Evolutionary conservation across 2,113 vertebrate species (phyloP), one percentile per base, ranked within the genome.

Genomic region (Alexandromys fortis): DNA sequence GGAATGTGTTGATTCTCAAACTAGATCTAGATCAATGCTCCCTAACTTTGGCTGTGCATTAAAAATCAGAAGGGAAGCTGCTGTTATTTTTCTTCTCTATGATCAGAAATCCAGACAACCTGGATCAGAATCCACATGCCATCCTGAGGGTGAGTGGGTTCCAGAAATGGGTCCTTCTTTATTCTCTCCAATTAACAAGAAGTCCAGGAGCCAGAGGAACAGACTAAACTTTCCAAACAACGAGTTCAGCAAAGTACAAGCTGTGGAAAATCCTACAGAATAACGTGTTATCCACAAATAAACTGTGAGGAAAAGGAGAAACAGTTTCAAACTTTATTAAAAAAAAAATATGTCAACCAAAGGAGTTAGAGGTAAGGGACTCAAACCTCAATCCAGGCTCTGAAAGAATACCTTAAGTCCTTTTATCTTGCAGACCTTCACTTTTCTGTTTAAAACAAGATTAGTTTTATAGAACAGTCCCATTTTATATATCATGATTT

Each of bases 1-100:
- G 30, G 30, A 94, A 81, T 47, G 35, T 63, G 58, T 38, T 55
- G 22, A 82, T 55, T 92, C 42, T 90, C 94, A 93, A 92, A 89
- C 47, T 24, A 79, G 30, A 33, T 85, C 30, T 92, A 92, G 3
- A 94, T 35, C 45, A 79, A 91, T 19, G 7, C 30, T 78, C 21
- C 35, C 67, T 21, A 95, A n/a, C 24, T 68, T 68, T 55, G 33
- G 33, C 7, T 93, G 35, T 28, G 68, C 67, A 33, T 75, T 86
- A 93, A 95, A 85, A 79, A 47, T 81, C 78, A 96, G n/a, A 35
- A 68, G 21, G 42, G 70, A 38, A 65, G 17, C 30, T 47, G 52
- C 35, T 68, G n/a, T 52, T 28, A 70, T 33, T 93, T 72, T 89
- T 58, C 91, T 68, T 58, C 83, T 70, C 86, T 72, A 55, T 58